Percentiles rank a stretch among this genome's conserved stretches.
Evolutionary conservation across 2,113 vertebrate genomes (phyloP).

Genomic region (Syngnathus typhle): DNA sequence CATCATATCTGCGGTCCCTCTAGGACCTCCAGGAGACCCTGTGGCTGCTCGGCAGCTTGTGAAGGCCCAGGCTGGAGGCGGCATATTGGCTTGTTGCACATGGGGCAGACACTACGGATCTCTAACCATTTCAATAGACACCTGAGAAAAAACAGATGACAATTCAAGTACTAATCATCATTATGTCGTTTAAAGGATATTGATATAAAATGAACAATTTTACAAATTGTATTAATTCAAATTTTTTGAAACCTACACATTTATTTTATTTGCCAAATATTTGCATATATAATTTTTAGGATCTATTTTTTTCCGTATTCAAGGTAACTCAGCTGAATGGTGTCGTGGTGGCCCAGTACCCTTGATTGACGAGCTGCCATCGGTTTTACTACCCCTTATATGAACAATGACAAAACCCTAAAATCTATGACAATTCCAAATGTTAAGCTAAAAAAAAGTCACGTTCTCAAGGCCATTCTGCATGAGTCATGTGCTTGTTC

Average conservation of each 20-base stretch:
- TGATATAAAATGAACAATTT: no score
- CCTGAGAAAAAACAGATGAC: conserved; percentile 44
- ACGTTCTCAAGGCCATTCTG: not conserved
- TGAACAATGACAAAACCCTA: no score
- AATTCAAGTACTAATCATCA: not conserved
- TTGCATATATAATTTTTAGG: no score
- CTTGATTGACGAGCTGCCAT: no score
- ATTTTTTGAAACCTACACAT: no score
- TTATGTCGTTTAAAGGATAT: not conserved
- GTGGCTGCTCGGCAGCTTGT: conserved; percentile 42
- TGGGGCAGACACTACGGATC: conserved; percentile 75
- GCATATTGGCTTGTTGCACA: conserved; percentile 76
- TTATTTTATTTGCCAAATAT: no score
- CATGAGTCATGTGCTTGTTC: conserved; percentile 10
- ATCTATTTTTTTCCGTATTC: no score
- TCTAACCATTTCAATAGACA: conserved; percentile 78
- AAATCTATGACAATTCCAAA: no score
- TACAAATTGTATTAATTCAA: no score
- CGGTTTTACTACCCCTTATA: no score
- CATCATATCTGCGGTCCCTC: conserved; percentile 7
- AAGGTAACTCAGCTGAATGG: no score
- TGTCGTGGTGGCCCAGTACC: no score
- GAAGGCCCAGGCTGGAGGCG: conserved; percentile 54
- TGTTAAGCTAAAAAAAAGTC: not conserved
- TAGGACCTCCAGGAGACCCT: conserved; percentile 63